These are phyloP conservation scores for Zaprionus inermis DNA, from an alignment of 1,140 invertebrate species.

Conservation along the genomic window DNA sequence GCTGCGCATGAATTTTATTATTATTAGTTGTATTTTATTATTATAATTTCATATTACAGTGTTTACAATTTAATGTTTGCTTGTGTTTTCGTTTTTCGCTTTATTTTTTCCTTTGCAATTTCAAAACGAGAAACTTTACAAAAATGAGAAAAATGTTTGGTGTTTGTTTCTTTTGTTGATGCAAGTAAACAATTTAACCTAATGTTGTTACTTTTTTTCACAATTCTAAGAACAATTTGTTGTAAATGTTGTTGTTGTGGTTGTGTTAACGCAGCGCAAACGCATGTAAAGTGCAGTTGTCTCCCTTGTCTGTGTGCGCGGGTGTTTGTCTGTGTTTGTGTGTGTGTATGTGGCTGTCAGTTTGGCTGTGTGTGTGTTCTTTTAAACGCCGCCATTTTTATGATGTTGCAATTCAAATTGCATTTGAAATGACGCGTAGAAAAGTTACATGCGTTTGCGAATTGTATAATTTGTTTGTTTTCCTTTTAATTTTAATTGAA, in stretches of 20 bases:
- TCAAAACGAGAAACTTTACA: constrained; percentile 58
- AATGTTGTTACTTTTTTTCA: constrained; percentile 36
- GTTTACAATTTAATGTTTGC: constrained; percentile 60
- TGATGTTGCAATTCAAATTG: constrained; percentile 8
- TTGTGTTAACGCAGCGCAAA: constrained; percentile 53
- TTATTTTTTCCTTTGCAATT: constrained; percentile 31
- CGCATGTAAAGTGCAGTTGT: constrained; percentile 56
- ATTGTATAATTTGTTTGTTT: constrained; percentile 6
- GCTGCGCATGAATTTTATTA: constrained; percentile 16
- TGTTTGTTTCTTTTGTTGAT: constrained; percentile 43
- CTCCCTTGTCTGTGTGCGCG: constrained; percentile 10
- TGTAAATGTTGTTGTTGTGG: constrained; percentile 23
- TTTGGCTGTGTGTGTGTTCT: constrained; percentile 37
- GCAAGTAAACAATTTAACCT: constrained; percentile 52
- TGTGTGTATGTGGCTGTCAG: constrained; percentile 20
- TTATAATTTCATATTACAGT: constrained; percentile 53
- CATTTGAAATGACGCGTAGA: constrained; percentile 70
- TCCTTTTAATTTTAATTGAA: constrained; percentile 18
- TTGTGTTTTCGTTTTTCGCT: constrained; percentile 46
- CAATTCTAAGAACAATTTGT: constrained; percentile 53
- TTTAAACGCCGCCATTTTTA: constrained; percentile 68
- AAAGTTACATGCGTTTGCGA: constrained; percentile 80
- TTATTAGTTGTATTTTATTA: constrained; percentile 33
- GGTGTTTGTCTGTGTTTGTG: constrained; percentile 8
- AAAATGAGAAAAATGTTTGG: constrained; percentile 37